These are phyloP conservation scores for Deroplatys truncata DNA, from an alignment of 2,888 invertebrate species.

Conservation along the genomic window DNA sequence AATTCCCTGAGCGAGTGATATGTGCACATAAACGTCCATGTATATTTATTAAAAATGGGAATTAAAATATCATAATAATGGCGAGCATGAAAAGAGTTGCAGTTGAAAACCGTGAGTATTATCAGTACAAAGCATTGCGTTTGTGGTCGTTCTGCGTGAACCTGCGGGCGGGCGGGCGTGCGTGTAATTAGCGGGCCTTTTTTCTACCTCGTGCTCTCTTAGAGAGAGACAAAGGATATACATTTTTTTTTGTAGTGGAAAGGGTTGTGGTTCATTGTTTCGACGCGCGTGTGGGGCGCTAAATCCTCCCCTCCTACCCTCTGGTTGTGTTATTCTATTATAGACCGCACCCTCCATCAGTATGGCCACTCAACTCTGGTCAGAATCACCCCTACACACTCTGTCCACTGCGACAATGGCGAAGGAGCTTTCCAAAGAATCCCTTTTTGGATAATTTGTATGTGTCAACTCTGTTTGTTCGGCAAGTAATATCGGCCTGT, in stretches of 20 bases:
- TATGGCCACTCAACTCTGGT: neutral
- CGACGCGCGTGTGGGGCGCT: neutral
- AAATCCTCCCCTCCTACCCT: neutral
- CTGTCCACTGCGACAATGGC: neutral
- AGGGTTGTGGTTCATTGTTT: neutral
- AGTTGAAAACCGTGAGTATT: neutral
- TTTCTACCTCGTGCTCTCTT: neutral
- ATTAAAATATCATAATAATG: neutral
- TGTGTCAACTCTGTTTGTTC: no score
- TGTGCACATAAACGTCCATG: neutral
- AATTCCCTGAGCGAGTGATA: neutral
- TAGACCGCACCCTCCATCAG: neutral
- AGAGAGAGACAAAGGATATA: neutral
- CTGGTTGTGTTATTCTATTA: conserved; percentile 4
- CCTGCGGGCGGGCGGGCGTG: neutral
- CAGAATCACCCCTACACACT: neutral
- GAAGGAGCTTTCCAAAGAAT: no score
- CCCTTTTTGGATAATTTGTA: no score
- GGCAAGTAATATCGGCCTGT: no score
- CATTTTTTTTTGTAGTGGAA: neutral
- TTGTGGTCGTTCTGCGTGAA: neutral
- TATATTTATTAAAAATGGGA: neutral
- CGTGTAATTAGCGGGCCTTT: neutral
- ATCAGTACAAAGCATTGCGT: neutral
- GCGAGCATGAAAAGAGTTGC: neutral